These are phyloP conservation scores for Hemitrygon akajei DNA, from an alignment of 2,797 vertebrate species.

Conservation along the genomic window DNA sequence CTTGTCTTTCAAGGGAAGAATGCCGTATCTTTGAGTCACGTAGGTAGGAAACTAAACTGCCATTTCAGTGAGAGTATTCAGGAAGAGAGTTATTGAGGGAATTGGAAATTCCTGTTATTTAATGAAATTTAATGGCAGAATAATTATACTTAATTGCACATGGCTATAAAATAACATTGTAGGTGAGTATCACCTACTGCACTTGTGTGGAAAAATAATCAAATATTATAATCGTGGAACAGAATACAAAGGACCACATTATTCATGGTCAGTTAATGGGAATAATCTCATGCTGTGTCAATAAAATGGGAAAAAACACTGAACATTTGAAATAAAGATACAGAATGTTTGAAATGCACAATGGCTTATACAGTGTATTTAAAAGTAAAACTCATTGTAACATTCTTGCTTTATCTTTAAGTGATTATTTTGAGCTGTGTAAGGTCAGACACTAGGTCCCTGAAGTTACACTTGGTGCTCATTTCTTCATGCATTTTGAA, in stretches of 20 bases:
- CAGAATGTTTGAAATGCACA: not conserved
- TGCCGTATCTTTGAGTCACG: not conserved
- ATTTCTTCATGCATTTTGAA: not conserved
- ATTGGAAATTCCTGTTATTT: constrained; percentile 18
- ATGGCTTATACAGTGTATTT: not conserved
- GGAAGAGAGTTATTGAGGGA: not conserved
- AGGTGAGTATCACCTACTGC: constrained; percentile 17
- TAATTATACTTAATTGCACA: not conserved
- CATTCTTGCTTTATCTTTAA: not conserved
- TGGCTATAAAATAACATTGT: not conserved
- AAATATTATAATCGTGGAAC: not conserved
- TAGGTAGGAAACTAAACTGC: not conserved
- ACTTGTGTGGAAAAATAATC: not conserved
- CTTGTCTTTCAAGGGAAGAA: not conserved
- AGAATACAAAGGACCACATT: not conserved
- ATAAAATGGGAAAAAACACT: not conserved
- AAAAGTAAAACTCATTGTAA: not conserved
- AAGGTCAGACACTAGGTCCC: not conserved
- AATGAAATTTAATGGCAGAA: constrained; percentile 17
- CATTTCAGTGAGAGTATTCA: not conserved
- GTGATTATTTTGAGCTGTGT: not conserved
- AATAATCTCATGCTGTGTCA: not conserved
- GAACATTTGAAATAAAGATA: not conserved
- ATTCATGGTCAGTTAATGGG: not conserved
- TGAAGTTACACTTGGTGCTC: not conserved